phyloP scores from a whole-genome alignment of 2,888 invertebrate species.

The Agrochola litura region DNA sequence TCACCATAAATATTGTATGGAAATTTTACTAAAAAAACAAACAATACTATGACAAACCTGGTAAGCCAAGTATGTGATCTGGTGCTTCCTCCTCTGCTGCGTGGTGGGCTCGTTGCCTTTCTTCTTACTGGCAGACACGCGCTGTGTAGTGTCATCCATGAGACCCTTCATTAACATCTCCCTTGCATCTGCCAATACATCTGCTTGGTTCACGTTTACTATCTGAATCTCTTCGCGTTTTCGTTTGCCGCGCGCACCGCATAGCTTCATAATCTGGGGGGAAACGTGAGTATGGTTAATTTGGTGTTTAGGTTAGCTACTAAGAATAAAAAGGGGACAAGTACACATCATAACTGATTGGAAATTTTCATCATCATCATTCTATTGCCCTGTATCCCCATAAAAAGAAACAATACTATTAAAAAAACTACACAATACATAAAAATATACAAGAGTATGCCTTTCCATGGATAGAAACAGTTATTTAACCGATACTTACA shows the following conservation, averaged over 20 bases:
- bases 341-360: not conserved
- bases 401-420: too few species aligned
- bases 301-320: not conserved
- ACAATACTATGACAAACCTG: slow-evolving; percentile 84
- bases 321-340: not conserved
- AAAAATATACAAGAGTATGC: not conserved
- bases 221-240: slow-evolving; percentile 93
- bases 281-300: not conserved
- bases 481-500: slow-evolving; percentile 74
- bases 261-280: slow-evolving; percentile 91
- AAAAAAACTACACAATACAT: too few species aligned
- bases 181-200: slow-evolving; percentile 94
- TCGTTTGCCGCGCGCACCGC: slow-evolving; percentile 92
- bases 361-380: too few species aligned
- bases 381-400: too few species aligned
- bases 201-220: slow-evolving; percentile 95
- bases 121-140: slow-evolving; percentile 89
- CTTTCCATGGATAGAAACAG: not conserved
- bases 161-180: slow-evolving; percentile 95
- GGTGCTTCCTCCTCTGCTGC: slow-evolving; percentile 96
- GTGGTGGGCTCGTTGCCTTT: slow-evolving; percentile 91
- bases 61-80: slow-evolving; percentile 98
- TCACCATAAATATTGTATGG: not conserved
- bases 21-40: not conserved
- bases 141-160: slow-evolving; percentile 92